Conservation (phyloP, 1,140 invertebrate species). For the Hestina assimilis region DNA sequence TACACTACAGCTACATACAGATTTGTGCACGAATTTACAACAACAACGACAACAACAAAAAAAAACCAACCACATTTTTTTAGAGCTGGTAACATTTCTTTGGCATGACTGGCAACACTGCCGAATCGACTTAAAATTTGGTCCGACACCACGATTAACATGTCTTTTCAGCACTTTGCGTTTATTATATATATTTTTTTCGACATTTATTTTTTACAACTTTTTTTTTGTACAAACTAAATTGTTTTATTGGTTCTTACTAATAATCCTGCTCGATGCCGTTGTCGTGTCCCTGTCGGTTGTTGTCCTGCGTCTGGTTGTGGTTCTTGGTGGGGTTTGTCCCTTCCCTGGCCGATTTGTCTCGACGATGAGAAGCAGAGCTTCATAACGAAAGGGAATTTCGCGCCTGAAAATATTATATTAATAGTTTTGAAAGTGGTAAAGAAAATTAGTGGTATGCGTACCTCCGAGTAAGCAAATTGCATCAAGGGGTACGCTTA, state of each 20-base stretch:
- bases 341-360: conserved; percentile 81
- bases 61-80: background rate
- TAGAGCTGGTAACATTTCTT: conserved; percentile 22
- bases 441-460: no score
- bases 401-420: conserved; percentile 86
- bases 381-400: conserved; percentile 98
- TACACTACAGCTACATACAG: conserved; percentile 15
- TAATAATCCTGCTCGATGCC: conserved; percentile 69
- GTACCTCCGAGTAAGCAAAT: no score
- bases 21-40: conserved; percentile 18
- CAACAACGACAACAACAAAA: background rate
- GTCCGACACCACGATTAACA: conserved; percentile 52
- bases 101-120: conserved; percentile 12
- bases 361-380: conserved; percentile 95
- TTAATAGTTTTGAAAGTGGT: no score
- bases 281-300: conserved; percentile 56
- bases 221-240: conserved; percentile 17
- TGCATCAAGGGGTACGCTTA: no score
- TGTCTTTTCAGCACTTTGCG: conserved; percentile 59
- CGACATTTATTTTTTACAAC: background rate
- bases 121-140: conserved; percentile 46
- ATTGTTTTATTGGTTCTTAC: conserved; percentile 48
- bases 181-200: conserved; percentile 2
- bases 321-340: conserved; percentile 37
- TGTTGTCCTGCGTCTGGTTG: conserved; percentile 30